Evolutionary conservation across 2,888 invertebrate species (phyloP), one percentile per base, ranked within the genome.

Genomic region (Drosophila nigricruria): DNA sequence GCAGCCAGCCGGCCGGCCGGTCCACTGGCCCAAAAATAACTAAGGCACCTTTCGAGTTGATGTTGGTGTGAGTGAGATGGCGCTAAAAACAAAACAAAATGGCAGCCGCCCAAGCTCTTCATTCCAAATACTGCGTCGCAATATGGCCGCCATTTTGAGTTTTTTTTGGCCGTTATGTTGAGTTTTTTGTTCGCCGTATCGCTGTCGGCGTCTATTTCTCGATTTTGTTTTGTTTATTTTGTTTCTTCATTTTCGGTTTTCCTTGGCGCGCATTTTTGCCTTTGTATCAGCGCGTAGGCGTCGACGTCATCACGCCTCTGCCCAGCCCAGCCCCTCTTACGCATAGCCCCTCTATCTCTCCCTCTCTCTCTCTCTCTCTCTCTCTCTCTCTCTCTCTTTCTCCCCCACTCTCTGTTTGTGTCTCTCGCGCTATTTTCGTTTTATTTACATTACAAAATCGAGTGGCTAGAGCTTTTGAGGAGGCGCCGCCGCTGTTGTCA

Each of bases 91-190:
- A 79, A 85, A 82, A 82, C 81, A 89, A 87, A 87, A 87, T 87
- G 89, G 89, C 88, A 79, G 79, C 61, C 71, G 63, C 57, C 53
- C 70, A 84, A 81, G 79, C 72, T 71, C 57, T 69, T 61, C 79
- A 79, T 53, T 60, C 59, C 60, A 47, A 72, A 77, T 78, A 73
- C 79, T 82, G 70, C 86, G 72, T 81, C 86, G 89, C 89, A 87
- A 76, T 89, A 77, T 73, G 85, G 77, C 75, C 76, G 86, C 86
- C 89, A 87, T 87, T 87, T 87, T 87, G 82, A 8, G 63, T 52
- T 18, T 50, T 68, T 84, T 79, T 62, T 59, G 57, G 61, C 79
- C 84, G 83, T 86, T 84, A 86, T 82, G 71, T 75, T 82, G 58
- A 49, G 66, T 65, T 64, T 65, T 64, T 69, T 50, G 50, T 62